A percentile compares a stretch with the other conserved stretches of the same genome.
Conservation (phyloP, 2,113 vertebrate species). For the Reinhardtius hippoglossoides region DNA sequence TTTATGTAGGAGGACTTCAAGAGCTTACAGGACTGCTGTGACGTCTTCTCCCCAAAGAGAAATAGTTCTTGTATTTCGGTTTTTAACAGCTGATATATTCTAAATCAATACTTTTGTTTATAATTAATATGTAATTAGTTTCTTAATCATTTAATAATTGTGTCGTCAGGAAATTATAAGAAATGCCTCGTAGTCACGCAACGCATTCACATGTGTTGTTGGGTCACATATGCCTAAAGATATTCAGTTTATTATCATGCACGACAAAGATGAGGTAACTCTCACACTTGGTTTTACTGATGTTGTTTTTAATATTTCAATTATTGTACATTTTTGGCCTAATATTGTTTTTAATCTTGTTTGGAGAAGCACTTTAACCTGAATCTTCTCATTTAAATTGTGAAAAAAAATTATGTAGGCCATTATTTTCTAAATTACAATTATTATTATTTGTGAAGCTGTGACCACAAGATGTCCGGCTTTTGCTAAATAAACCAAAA, state of each 20-base stretch:
- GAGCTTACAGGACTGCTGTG: too few relatives aligned
- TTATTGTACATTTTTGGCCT: background rate
- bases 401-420: background rate
- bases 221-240: background rate
- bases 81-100: background rate
- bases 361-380: background rate
- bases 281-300: background rate
- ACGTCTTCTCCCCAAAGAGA: background rate
- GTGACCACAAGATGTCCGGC: background rate
- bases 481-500: background rate
- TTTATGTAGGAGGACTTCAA: slow-evolving; percentile 10
- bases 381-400: background rate
- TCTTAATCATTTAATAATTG: background rate
- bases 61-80: background rate
- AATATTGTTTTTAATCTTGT: background rate
- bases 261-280: background rate
- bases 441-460: background rate
- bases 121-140: background rate
- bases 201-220: background rate
- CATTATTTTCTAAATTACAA: background rate
- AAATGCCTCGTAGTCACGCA: background rate
- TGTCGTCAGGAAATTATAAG: background rate
- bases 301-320: background rate
- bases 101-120: background rate
- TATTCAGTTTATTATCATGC: background rate